phyloP scores from a whole-genome alignment of 2,113 vertebrate genomes.

The Lontra canadensis region DNA sequence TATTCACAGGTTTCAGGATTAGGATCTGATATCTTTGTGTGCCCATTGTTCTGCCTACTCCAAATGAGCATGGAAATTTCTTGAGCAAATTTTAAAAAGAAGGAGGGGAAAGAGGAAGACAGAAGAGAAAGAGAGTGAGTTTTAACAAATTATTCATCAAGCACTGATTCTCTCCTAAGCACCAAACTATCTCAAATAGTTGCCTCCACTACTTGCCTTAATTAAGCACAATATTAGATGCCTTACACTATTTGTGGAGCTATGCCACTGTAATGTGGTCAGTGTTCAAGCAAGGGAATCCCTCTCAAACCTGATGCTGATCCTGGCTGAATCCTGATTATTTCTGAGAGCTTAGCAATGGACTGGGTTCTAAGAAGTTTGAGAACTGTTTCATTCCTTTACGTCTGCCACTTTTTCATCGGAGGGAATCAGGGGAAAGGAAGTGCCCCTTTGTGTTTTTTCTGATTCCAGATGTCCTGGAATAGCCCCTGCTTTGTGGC shows the following conservation, averaged over 20 bases:
- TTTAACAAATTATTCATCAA: not conserved
- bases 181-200: not conserved
- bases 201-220: not conserved
- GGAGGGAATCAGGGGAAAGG: not conserved
- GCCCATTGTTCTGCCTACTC: not conserved
- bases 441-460: not conserved
- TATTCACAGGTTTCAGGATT: not conserved
- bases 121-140: not conserved
- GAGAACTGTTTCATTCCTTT: not conserved
- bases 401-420: not conserved
- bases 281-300: not conserved
- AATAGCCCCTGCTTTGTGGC: not conserved
- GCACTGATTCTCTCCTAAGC: not conserved
- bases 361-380: not conserved
- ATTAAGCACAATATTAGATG: not conserved
- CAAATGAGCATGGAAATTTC: not conserved
- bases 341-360: not conserved
- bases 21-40: not conserved
- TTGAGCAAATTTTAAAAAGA: not conserved
- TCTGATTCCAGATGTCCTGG: not conserved
- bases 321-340: not conserved
- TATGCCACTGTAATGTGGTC: not conserved
- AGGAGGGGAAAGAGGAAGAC: not conserved
- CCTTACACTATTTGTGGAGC: not conserved
- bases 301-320: not conserved